Percentiles rank a stretch among this genome's conserved stretches.
Conservation (phyloP, 2,888 invertebrate species). For the Acanthopleura granulata region DNA sequence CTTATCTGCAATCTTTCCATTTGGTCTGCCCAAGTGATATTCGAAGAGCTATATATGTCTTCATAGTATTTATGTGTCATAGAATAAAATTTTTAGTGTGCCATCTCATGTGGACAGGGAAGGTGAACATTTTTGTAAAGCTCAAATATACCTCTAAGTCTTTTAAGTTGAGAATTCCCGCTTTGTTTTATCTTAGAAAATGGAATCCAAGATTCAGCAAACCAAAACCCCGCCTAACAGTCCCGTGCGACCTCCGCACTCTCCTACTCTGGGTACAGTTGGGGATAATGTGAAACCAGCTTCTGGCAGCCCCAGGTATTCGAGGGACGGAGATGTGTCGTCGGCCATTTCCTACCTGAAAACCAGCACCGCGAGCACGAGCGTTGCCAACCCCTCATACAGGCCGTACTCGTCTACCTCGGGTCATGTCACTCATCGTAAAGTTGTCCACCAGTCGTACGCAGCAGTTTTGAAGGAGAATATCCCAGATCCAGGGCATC, state of each 20-base stretch:
- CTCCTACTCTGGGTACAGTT: no score
- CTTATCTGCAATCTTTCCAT: no score
- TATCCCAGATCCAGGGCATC: no score
- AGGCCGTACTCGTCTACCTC: neutral
- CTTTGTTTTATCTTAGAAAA: constrained; percentile 22
- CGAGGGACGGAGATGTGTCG: neutral
- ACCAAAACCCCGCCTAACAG: neutral
- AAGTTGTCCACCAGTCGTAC: neutral
- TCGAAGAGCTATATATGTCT: no score
- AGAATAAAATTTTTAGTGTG: no score
- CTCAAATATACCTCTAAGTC: no score
- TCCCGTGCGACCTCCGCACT: neutral
- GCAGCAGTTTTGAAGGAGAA: no score
- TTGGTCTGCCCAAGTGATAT: no score
- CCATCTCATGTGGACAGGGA: no score
- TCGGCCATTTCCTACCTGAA: constrained; percentile 5
- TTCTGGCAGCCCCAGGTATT: neutral
- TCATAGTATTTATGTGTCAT: no score
- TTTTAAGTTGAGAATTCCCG: neutral
- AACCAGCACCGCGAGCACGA: neutral
- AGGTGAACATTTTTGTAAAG: no score
- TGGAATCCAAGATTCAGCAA: constrained; percentile 23
- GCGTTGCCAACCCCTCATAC: neutral
- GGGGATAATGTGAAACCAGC: no score
- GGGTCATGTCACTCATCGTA: neutral